Evolutionary conservation across 2,113 vertebrate genomes (phyloP).

Genomic region (Phalacrocorax aristotelis): DNA sequence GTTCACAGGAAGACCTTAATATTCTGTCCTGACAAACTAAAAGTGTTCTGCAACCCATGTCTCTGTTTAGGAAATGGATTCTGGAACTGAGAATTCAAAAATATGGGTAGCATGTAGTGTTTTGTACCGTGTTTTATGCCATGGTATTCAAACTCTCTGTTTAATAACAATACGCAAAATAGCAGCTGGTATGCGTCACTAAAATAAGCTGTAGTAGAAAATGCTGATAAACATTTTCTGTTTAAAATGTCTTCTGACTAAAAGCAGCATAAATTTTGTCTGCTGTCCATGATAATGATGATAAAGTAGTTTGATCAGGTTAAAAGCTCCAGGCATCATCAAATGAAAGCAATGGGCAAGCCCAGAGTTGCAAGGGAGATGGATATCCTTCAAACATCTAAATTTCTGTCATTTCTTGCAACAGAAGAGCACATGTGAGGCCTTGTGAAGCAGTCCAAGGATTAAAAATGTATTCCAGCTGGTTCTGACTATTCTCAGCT

Average conservation of each 20-base stretch:
- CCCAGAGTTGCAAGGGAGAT: neutral
- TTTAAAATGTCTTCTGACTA: constrained; percentile 2
- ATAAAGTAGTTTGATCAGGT: neutral
- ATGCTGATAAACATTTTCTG: neutral
- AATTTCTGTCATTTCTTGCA: neutral
- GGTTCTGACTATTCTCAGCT: constrained; percentile 1
- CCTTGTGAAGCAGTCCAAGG: neutral
- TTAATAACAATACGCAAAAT: constrained; percentile 59
- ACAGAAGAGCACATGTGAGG: neutral
- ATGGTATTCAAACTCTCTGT: constrained; percentile 25
- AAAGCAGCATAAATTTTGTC: neutral
- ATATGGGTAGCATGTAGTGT: neutral
- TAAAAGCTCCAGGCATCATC: neutral
- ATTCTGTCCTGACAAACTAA: neutral
- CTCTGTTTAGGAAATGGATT: neutral
- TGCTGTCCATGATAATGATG: neutral
- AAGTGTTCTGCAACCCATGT: neutral
- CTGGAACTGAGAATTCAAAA: constrained; percentile 30
- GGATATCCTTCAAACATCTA: neutral
- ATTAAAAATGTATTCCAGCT: neutral
- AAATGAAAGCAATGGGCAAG: neutral
- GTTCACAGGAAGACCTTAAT: neutral
- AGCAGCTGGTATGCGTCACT: constrained; percentile 46
- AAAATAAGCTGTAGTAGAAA: constrained; percentile 12
- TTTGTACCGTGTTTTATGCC: neutral